phyloP scores from a whole-genome alignment of 1,140 invertebrate species.

The Aphelinus certus region DNA sequence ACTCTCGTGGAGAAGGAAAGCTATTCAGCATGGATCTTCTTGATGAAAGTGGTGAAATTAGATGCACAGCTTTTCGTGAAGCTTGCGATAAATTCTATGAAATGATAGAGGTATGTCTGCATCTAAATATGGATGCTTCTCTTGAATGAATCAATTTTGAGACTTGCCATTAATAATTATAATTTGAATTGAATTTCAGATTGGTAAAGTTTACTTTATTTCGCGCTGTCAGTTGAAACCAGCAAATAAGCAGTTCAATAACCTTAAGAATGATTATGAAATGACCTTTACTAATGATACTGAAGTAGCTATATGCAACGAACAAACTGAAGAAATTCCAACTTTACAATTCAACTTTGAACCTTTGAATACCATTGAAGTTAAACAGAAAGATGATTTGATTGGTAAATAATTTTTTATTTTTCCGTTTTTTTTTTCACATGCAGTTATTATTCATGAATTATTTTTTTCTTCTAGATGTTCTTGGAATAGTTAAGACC shows the following conservation, averaged over 20 bases:
- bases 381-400: slow-evolving; percentile 72
- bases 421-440: slow-evolving; percentile 6
- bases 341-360: slow-evolving; percentile 85
- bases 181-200: slow-evolving; percentile 62
- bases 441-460: neutral
- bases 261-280: slow-evolving; percentile 94
- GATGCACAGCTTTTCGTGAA: slow-evolving; percentile 93
- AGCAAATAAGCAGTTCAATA: slow-evolving; percentile 90
- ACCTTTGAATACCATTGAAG: slow-evolving; percentile 79
- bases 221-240: slow-evolving; percentile 84
- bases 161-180: too few relatives aligned
- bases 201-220: slow-evolving; percentile 89
- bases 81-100: slow-evolving; percentile 91
- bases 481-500: slow-evolving; percentile 89
- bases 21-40: slow-evolving; percentile 92
- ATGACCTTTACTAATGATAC: slow-evolving; percentile 89
- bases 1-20: slow-evolving; percentile 91
- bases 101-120: slow-evolving; percentile 79
- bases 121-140: neutral
- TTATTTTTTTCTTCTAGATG: slow-evolving; percentile 72
- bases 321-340: slow-evolving; percentile 75
- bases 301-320: slow-evolving; percentile 75
- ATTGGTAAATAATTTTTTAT: slow-evolving; percentile 70
- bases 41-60: slow-evolving; percentile 95
- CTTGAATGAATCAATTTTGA: slow-evolving; percentile 18